Conservation (phyloP, 2,888 invertebrate genomes). For the Cheilosia variabilis region DNA sequence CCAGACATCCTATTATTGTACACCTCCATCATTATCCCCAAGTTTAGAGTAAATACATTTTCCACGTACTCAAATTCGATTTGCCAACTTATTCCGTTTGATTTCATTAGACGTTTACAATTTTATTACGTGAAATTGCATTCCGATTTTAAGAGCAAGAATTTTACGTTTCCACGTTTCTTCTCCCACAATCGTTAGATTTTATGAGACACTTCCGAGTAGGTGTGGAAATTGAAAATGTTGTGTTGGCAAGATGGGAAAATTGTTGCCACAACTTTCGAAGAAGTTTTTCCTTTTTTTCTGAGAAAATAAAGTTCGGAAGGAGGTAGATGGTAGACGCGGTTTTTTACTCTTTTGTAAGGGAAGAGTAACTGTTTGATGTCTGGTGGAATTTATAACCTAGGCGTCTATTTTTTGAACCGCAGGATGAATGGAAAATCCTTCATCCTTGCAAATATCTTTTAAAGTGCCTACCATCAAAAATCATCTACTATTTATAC, state of each 20-base stretch:
- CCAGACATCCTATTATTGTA: slow-evolving; percentile 24
- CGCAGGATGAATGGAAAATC: too few relatives aligned
- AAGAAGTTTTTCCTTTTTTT: background rate
- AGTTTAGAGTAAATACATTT: background rate
- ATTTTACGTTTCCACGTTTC: slow-evolving; percentile 5
- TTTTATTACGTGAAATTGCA: slow-evolving; percentile 21
- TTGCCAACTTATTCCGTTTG: slow-evolving; percentile 14
- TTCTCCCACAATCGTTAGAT: background rate
- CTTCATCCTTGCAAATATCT: too few relatives aligned
- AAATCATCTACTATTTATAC: too few relatives aligned
- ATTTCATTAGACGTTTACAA: slow-evolving; percentile 40
- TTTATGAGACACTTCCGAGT: background rate
- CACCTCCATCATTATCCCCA: background rate
- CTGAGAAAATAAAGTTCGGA: too few relatives aligned
- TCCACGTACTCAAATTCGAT: slow-evolving; percentile 1
- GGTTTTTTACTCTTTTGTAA: background rate
- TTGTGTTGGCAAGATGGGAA: background rate
- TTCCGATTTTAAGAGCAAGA: slow-evolving; percentile 7
- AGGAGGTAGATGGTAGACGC: background rate
- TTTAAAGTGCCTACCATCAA: too few relatives aligned
- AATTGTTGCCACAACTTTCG: background rate
- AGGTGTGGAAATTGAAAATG: slow-evolving; percentile 1
- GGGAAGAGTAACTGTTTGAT: too few relatives aligned
- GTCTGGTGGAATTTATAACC: too few relatives aligned
- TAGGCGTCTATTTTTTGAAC: too few relatives aligned